Conservation (phyloP, 2,888 invertebrate species). For the Monopis laevigella region DNA sequence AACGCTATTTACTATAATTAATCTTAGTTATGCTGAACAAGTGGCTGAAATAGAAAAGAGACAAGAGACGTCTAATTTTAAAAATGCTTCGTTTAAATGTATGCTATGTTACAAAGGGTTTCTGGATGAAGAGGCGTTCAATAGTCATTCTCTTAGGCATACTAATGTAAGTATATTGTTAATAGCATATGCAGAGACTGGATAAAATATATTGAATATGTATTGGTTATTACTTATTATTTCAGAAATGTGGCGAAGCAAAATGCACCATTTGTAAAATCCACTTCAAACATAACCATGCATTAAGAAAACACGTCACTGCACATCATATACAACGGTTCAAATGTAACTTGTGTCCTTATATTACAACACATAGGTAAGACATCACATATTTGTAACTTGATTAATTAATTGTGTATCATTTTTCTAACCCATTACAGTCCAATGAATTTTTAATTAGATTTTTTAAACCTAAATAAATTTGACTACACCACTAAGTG, state of each 20-base stretch:
- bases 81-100: constrained; percentile 45
- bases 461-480: no score
- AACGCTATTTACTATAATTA: constrained; percentile 41
- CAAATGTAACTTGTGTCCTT: constrained; percentile 46
- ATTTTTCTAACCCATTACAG: no score
- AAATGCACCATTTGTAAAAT: constrained; percentile 50
- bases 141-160: constrained; percentile 42
- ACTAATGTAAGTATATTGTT: constrained; percentile 35
- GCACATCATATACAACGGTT: constrained; percentile 54
- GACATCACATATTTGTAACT: no score
- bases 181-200: background rate
- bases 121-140: constrained; percentile 45
- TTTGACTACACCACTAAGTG: no score
- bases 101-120: constrained; percentile 49
- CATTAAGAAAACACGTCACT: constrained; percentile 48
- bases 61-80: constrained; percentile 42
- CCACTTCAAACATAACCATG: constrained; percentile 45
- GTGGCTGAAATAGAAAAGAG: constrained; percentile 47
- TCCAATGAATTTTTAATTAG: no score
- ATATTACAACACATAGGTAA: constrained; percentile 46
- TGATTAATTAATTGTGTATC: no score
- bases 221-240: background rate
- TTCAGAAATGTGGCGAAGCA: constrained; percentile 46
- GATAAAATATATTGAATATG: background rate
- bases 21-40: constrained; percentile 43